Base-by-base conservation (phyloP, 1,140 invertebrate genomes). In the Ceratosolen fusciceps region DNA sequence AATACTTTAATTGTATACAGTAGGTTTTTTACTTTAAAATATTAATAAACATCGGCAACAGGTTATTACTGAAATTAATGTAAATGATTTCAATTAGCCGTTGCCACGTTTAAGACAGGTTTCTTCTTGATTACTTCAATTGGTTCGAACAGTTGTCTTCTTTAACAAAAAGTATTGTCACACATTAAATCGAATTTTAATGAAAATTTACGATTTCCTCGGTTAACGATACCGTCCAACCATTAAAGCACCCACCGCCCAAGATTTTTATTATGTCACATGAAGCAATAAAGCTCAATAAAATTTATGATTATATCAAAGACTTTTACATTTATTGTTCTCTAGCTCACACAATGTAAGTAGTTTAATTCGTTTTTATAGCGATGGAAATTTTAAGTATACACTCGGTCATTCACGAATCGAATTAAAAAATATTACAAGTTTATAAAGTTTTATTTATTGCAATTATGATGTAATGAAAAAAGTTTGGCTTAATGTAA, bases 181-280 rank as follows among this genome's bases (percentile, higher is more conserved):
- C 52, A 49, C n/a, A 47, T 49, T 39, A 65, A 60, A 75, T 43
- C 26, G 43, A n/a, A 65, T 49, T 75, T 73, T 39, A 74, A 74
- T 74, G 56, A 49, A 43, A 74, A 62, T 74, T 74, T 74, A 74
- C 39, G 73, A 49, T 74, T 74, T n/a, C 39, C 54, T n/a, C 58
- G 39, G 14, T 74, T 74, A 58, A 60, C 37, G n/a, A 62, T 74
- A 47, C 24, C 56, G 43, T 49, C 7, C n/a, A 43, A 14, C 1
- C 12, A 47, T 62, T 49, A 65, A 49, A 65, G 2, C 29, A 49
- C 58, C 58, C 29, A 49, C 58, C 58, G 65, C 4, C 26, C 58
- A 34, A 65, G 39, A 3, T 52, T 62, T 47, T 47, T 3, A 58
- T 74, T 62, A 62, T 5, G 34, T 56, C 49, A 56, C 34, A 12